Base-by-base conservation (phyloP, 1,140 invertebrate genomes). In the Plectrocnemia conspersa region DNA sequence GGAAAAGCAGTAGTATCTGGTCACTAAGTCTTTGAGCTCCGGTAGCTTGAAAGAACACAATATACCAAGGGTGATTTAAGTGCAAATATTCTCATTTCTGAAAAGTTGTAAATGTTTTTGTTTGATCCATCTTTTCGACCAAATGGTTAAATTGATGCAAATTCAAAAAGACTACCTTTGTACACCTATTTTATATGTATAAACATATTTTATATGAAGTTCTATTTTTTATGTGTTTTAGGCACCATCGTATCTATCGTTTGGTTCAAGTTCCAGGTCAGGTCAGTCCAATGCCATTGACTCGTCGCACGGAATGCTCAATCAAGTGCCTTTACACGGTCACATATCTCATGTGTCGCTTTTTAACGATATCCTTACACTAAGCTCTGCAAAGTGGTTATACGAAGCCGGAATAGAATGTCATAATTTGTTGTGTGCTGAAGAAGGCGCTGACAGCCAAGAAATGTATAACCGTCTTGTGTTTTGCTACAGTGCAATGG, bases 401-500 rank as follows among this genome's bases (percentile, higher is more conserved):
- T 52, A 62, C 27, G 59, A 62, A 35, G 41, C 52, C 7, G 59
- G 59, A 6, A 40, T 56, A 4, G 55, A 58, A 22, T 62, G 59
- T 36, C 59, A 62, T 22, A 45, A 36, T 10, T 19, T 44, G 3
- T 47, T 62, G 3, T 58, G 56, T 33, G 55, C 56, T 7, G 59
- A 62, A 32, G 59, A 62, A 27, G 40, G 55, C 29, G 27, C 56
- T 6, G 56, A 58, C 18, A 58, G 47, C 24, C 59, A 62, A 47
- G 59, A 62, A 45, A 62, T 62, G 59, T 62, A 48, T 44, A 78
- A 56, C 50, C 76, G 11, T 52, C 67, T 15, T 35, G 68, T 82
- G 1, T 74, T 81, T 48, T 78, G 77, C 57, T 82, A 78, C 61
- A 70, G 68, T 13, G 71, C 78, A 1, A 65, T 75, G 56, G 78